Base-by-base conservation (phyloP, 2,888 invertebrate species). In the Diploptera punctata region DNA sequence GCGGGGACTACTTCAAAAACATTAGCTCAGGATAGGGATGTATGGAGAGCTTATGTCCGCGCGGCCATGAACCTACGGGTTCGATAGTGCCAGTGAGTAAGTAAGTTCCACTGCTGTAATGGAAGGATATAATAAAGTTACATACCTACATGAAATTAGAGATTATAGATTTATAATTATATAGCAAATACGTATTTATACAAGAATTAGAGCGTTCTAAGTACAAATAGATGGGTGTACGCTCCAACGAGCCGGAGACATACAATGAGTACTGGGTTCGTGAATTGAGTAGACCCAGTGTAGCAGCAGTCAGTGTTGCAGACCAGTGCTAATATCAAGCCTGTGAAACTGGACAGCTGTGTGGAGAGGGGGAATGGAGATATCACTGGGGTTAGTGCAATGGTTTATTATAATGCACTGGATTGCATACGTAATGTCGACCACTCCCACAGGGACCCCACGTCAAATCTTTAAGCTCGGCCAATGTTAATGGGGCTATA, bases 391-490 rank as follows among this genome's bases (percentile, higher is more conserved):
- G 61, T 61, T 61, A 38, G 61, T 61, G 44, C 47, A 65, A 65
- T 65, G 65, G 65, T 65, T 65, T 65, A 65, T 65, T 65, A 65
- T 65, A 65, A 65, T 65, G 65, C 47, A 21, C 16, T 4, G 65
- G 44, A 38, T 26, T 65, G 65, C 65, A 65, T 65, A 65, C 65
- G 26, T 26, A 43, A 65, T 47, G 47, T 26, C n/a, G 29, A n/a
- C 57, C 29, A 16, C 29, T 24, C 29, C 57, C 57, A 57, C 31
- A 2, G 57, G 26, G 57, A 24, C 24, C 52, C 13, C 24, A 57
- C 57, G 57, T 57, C 61, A 47, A n/a, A 65, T 65, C 65, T 65
- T 65, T 65, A 65, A 65, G 65, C 65, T 47, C 43, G 44, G n/a
- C 57, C 57, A 57, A 57, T 57, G 52, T 52, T 57, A 57, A 57